Evolutionary conservation across 37 sponge, comb jelly and placozoan species (phyloP).

Genomic region (Cliona cf. orientalis): DNA sequence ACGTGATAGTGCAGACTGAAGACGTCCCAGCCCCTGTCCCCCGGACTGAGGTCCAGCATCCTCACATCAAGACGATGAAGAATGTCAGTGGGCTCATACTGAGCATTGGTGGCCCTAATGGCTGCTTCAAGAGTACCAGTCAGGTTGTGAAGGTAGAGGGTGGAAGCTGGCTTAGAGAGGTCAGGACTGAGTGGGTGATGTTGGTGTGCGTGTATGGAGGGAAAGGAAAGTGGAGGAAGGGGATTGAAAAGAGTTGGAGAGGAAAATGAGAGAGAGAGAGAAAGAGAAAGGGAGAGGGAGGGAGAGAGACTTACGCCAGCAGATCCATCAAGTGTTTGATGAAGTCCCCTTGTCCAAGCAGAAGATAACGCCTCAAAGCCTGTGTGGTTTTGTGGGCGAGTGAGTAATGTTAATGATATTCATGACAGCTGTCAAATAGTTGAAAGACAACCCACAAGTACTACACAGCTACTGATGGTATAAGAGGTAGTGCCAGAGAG

Average conservation of each 20-base stretch:
- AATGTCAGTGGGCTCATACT: slow-evolving; percentile 88
- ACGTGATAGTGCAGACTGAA: slow-evolving; percentile 97
- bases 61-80: slow-evolving; percentile 90
- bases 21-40: slow-evolving; percentile 98
- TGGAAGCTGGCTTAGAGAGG: slow-evolving; percentile 74
- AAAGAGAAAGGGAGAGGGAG: not conserved
- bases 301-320: slow-evolving; percentile 74
- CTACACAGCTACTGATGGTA: no score
- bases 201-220: slow-evolving; percentile 10
- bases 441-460: no score
- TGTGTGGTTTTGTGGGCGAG: no score
- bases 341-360: slow-evolving; percentile 99
- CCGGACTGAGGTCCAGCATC: slow-evolving; percentile 83
- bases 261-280: not conserved
- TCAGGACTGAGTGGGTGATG: slow-evolving; percentile 60
- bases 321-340: slow-evolving; percentile 97
- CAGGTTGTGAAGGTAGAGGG: slow-evolving; percentile 87
- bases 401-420: no score
- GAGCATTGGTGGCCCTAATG: slow-evolving; percentile 96
- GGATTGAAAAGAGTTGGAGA: not conserved
- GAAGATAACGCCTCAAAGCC: slow-evolving; percentile 92
- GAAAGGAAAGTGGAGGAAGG: not conserved
- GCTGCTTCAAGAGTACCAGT: slow-evolving; percentile 89
- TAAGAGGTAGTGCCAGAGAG: no score
- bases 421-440: no score